Base-by-base conservation (phyloP, 2,113 vertebrate genomes). In the Macquaria ambigua region DNA sequence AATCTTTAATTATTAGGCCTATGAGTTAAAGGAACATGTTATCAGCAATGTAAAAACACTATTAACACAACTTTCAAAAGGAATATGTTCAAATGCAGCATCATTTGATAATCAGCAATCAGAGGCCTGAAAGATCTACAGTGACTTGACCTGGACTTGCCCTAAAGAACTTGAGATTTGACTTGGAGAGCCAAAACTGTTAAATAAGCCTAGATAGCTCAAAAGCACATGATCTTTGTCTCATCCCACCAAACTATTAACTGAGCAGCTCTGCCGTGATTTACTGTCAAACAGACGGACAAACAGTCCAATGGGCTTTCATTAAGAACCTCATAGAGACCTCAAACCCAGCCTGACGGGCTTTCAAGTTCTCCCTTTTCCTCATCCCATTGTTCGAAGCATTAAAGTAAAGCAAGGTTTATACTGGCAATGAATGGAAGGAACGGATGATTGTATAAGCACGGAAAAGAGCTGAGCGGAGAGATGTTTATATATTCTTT, bases 401-500 rank as follows among this genome's bases (percentile, higher is more conserved):
- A 64, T 83, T 28, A 53, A 68, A 75, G 43, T 64, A 55, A 87
- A 86, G 68, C 6, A 20, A 71, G 83, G 52, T 86, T 86, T 83
- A 79, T 58, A 39, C 20, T 71, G 58, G 25, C 61, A 20, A 14
- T 78, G 77, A 88, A 77, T 87, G 25, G 62, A 64, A 48, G 46
- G 46, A 7, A 21, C 59, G 53, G 46, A 61, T 84, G 58, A 90
- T 79, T 77, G 62, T 80, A 68, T 88, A 80, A 83, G 92, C 55
- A 52, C 59, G 71, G 34, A 74, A 83, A 86, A 83, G 70, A 89
- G 82, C 78, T 71, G 87, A 88, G 85, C 25, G 3, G 39, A 70
- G 79, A 56, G 53, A 80, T 84, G 63, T 82, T 66, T 70, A 68
- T 86, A 86, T 83, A 55, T 81, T 89, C 79, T 74, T 48, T 71